Evolutionary conservation across 2,888 invertebrate species (phyloP).

Genomic region (Torymus tubicola): DNA sequence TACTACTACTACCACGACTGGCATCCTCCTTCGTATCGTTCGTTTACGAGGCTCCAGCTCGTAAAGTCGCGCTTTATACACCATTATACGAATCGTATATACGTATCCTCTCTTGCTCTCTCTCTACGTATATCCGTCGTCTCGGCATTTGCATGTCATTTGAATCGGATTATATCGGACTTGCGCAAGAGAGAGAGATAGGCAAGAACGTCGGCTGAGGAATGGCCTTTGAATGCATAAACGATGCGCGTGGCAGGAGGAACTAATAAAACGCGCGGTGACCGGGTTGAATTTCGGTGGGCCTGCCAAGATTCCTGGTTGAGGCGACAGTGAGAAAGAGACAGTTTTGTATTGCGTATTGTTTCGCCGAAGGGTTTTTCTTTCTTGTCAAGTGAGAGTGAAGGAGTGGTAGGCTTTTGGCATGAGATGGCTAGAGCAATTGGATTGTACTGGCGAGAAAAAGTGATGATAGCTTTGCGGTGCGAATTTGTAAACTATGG

Average conservation of each 20-base stretch:
- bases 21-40: neutral
- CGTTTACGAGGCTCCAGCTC: slow-evolving; percentile 59
- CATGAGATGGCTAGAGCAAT: too few relatives aligned
- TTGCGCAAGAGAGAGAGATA: neutral
- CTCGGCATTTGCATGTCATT: slow-evolving; percentile 64
- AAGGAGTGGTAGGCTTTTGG: too few relatives aligned
- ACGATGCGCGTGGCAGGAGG: slow-evolving; percentile 46
- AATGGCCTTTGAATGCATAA: slow-evolving; percentile 62
- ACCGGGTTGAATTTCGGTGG: neutral
- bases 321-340: too few relatives aligned
- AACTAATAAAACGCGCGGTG: slow-evolving; percentile 57
- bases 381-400: too few relatives aligned
- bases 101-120: slow-evolving; percentile 22
- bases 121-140: slow-evolving; percentile 28
- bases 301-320: too few relatives aligned
- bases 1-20: too few relatives aligned
- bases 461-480: too few relatives aligned
- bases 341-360: too few relatives aligned
- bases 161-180: slow-evolving; percentile 59
- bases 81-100: neutral
- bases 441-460: too few relatives aligned
- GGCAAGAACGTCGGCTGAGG: slow-evolving; percentile 35
- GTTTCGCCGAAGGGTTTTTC: too few relatives aligned
- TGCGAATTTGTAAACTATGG: too few relatives aligned
- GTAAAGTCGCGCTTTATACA: slow-evolving; percentile 59